Evolutionary conservation across 2,888 invertebrate genomes (phyloP).

Genomic region (Protula sp.): DNA sequence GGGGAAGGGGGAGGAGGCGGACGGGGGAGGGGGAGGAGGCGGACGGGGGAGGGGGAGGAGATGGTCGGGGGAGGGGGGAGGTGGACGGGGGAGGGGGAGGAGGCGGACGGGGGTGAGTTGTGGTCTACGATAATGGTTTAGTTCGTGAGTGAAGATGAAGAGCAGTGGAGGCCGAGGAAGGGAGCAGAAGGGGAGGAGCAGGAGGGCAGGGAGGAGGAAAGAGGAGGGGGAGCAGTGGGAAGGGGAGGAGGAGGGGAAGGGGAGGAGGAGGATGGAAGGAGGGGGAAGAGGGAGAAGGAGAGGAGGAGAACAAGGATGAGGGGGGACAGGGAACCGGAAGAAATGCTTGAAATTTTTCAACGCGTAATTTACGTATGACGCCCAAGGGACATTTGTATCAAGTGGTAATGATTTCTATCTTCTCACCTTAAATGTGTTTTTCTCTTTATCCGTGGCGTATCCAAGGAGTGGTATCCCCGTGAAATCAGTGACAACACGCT

Average conservation of each 20-base stretch:
- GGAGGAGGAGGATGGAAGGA: too few relatives aligned
- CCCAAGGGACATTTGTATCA: too few relatives aligned
- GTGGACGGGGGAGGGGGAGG: not conserved
- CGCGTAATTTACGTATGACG: too few relatives aligned
- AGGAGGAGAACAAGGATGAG: not conserved
- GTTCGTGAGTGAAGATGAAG: not conserved
- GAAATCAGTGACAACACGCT: constrained; percentile 13
- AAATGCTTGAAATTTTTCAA: too few relatives aligned
- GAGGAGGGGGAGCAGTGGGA: not conserved
- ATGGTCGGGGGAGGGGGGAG: constrained; percentile 1
- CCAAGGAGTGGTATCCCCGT: constrained; percentile 17
- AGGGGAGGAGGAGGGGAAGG: not conserved
- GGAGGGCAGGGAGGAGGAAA: not conserved
- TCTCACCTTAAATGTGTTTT: too few relatives aligned
- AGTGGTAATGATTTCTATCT: too few relatives aligned
- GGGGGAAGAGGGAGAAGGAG: not conserved
- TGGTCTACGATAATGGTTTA: not conserved
- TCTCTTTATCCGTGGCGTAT: constrained; percentile 10
- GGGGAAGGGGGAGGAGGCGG: not conserved
- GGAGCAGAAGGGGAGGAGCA: not conserved
- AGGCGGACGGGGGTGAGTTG: not conserved
- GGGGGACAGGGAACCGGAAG: not conserved
- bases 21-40: too few relatives aligned
- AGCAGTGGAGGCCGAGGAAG: not conserved
- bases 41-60: too few relatives aligned